Base-by-base conservation (phyloP, 2,888 invertebrate genomes). In the Caenorhabditis sp. region DNA sequence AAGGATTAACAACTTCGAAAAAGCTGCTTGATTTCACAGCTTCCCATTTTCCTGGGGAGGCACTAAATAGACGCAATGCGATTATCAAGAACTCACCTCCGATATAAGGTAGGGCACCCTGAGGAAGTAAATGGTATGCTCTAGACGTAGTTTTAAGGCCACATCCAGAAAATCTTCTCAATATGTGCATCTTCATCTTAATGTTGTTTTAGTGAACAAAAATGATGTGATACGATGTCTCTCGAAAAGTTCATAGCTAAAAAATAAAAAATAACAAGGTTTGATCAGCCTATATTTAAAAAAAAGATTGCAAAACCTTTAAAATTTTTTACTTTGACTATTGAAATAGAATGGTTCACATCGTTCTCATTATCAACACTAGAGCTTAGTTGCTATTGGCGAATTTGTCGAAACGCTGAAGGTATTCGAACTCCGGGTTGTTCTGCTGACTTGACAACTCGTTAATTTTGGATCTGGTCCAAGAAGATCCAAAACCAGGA, bases 401-500 rank as follows among this genome's bases (percentile, higher is more conserved):
- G 52, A 76, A 83, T 43, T 80, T 79, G 53, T 83, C 83, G 68
- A 82, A 83, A 39, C 80, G 74, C 70, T 83, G 80, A 53, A 83
- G 63, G 41, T 81, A 76, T 6, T 79, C 77, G 37, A 80, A 70
- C 20, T 75, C 61, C 8, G 68, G 41, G 63, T 86, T 83, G 11
- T 80, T 81, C 70, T 84, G 63, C 70, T 85, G 87, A 17, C 58
- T 68, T 17, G 55, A 22, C 30, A 78, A 35, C 41, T 78, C 78
- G 26, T 72, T 68, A 30, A 73, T 15, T 35, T 72, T 78, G 15
- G 68, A 74, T 55, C 83, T 59, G n/a, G 50, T 62, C 88, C 88
- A 89, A 43, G 78, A 80, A 43, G 81, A 79, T 41, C 88, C 88
- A 48, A 87, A 85, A 45, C 88, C 88, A 11, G 88, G 88, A 24